Conservation (phyloP, 2,888 invertebrate genomes). For the Callyntrura guangdongensis region DNA sequence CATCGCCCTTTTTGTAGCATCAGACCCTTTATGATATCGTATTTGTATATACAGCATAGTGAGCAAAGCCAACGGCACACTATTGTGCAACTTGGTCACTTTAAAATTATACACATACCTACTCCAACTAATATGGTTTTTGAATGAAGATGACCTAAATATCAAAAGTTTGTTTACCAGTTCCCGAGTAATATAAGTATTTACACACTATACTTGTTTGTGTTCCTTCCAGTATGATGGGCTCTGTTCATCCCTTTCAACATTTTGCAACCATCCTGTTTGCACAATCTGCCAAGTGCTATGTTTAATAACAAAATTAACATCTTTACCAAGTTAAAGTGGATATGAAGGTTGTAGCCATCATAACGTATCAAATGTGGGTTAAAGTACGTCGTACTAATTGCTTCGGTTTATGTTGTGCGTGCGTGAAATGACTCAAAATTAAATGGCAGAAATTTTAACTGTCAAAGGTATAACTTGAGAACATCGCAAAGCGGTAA, state of each 20-base stretch:
- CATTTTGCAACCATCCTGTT: not conserved
- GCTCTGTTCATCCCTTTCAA: not conserved
- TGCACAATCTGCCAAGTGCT: not conserved
- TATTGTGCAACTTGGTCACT: no score
- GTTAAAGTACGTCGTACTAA: no score
- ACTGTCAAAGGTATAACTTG: no score
- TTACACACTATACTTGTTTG: not conserved
- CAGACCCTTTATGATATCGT: conserved; percentile 4
- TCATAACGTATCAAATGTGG: no score
- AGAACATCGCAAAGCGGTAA: no score
- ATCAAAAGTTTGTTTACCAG: conserved; percentile 9
- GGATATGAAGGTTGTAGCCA: conserved; percentile 28
- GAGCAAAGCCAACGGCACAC: not conserved
- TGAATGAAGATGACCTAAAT: not conserved
- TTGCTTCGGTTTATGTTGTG: no score
- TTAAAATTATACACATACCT: not conserved
- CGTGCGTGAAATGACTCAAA: no score
- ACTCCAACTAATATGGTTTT: not conserved
- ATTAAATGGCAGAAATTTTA: no score
- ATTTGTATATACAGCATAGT: not conserved
- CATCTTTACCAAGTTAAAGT: not conserved
- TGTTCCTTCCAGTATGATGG: not conserved
- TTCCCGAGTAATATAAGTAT: not conserved
- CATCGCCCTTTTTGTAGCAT: not conserved
- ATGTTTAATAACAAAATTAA: conserved; percentile 46